Conservation (phyloP, 2,888 invertebrate genomes). For the Halictus ligatus region DNA sequence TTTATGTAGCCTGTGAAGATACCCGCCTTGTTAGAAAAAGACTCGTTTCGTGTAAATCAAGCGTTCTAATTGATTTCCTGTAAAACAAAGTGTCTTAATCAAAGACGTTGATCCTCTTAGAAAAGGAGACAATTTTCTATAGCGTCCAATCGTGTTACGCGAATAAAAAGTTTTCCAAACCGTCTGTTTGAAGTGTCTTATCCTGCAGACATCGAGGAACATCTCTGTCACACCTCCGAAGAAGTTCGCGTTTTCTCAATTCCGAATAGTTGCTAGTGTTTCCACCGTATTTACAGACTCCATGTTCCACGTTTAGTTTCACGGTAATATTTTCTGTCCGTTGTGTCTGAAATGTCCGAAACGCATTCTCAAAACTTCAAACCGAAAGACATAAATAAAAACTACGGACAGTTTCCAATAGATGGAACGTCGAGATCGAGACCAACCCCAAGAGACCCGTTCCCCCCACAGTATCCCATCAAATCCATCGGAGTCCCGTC, state of each 20-base stretch:
- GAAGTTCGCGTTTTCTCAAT: background rate
- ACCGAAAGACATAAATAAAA: slow-evolving; percentile 1
- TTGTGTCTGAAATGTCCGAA: background rate
- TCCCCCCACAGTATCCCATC: slow-evolving; percentile 17
- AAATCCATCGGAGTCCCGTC: slow-evolving; percentile 24
- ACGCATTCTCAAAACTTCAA: background rate
- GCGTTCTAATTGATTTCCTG: background rate
- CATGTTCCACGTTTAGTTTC: background rate
- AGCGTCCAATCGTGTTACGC: background rate
- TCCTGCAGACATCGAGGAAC: slow-evolving; percentile 2
- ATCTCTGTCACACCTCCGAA: background rate
- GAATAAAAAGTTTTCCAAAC: background rate
- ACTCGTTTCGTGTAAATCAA: background rate
- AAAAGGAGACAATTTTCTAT: background rate
- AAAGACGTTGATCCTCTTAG: background rate
- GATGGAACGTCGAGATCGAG: slow-evolving; percentile 63
- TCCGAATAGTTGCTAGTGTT: background rate
- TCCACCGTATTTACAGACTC: background rate
- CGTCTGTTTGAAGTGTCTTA: slow-evolving; percentile 3
- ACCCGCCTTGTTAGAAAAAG: background rate
- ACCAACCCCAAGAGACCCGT: slow-evolving; percentile 17
- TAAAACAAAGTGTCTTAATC: background rate
- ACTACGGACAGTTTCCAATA: background rate
- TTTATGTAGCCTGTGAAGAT: background rate
- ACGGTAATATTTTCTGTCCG: background rate